Percentiles rank a stretch among this genome's conserved stretches.
phyloP scores from a whole-genome alignment of 2,113 vertebrate genomes.

The Notarius lentiginosus region DNA sequence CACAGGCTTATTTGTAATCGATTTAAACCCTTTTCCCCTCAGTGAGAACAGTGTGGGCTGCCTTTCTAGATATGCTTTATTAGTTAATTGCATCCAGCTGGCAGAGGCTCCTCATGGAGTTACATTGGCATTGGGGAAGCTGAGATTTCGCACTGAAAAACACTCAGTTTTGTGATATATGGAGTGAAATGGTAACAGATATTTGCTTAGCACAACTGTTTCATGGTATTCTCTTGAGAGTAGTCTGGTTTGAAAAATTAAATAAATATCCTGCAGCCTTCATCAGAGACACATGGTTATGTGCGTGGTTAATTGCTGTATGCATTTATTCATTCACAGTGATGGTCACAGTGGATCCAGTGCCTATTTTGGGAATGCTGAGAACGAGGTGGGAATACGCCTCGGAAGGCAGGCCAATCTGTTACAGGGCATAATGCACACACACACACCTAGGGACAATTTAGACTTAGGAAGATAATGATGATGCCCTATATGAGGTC shows the following conservation, averaged over 20 bases:
- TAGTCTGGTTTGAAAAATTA: slow-evolving; percentile 2
- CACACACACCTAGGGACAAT: background rate
- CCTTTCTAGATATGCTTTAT: slow-evolving; percentile 33
- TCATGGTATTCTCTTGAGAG: background rate
- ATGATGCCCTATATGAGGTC: background rate
- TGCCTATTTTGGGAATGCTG: background rate
- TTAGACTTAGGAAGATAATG: background rate
- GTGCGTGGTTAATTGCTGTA: background rate
- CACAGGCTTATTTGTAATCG: slow-evolving; percentile 36
- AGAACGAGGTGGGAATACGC: background rate
- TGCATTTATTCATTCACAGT: background rate
- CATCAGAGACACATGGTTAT: background rate
- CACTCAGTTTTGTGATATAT: slow-evolving; percentile 8
- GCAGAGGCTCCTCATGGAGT: slow-evolving; percentile 24
- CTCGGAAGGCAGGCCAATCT: background rate
- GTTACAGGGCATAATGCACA: too few species aligned
- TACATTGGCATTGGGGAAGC: background rate
- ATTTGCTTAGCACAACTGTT: slow-evolving; percentile 32
- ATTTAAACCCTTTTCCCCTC: slow-evolving; percentile 11
- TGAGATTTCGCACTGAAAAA: background rate
- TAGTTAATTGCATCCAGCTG: slow-evolving; percentile 48
- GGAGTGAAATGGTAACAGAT: background rate
- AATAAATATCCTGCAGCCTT: background rate
- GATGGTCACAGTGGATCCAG: background rate
- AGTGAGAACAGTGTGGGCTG: slow-evolving; percentile 29